Percentiles rank a stretch among this genome's conserved stretches.
phyloP scores from a whole-genome alignment of 2,888 invertebrate genomes.

The Meteorus colon region DNA sequence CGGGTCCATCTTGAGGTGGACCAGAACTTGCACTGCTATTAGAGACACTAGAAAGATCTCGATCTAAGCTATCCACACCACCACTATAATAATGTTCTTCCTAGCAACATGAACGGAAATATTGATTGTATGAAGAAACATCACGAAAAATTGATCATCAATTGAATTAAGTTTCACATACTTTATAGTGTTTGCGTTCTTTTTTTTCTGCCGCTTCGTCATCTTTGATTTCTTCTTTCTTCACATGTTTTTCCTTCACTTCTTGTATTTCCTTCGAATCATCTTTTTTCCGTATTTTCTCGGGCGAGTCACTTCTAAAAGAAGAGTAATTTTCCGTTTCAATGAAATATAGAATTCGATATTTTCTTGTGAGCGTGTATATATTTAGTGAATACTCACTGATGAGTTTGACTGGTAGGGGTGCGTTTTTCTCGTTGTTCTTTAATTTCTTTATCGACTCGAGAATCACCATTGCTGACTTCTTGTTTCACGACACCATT shows the following conservation, averaged over 20 bases:
- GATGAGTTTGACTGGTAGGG: slow-evolving; percentile 65
- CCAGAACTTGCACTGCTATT: slow-evolving; percentile 72
- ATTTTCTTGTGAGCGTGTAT: not conserved
- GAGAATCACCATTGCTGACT: slow-evolving; percentile 67
- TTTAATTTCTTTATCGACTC: slow-evolving; percentile 68
- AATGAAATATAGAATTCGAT: not conserved
- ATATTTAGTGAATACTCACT: slow-evolving; percentile 60
- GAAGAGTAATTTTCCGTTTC: not conserved
- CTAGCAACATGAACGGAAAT: slow-evolving; percentile 44
- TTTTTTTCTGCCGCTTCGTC: slow-evolving; percentile 75
- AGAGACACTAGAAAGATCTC: slow-evolving; percentile 75
- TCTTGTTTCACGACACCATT: slow-evolving; percentile 73
- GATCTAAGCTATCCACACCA: slow-evolving; percentile 75
- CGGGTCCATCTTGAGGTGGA: slow-evolving; percentile 69
- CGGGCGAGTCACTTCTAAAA: slow-evolving; percentile 61
- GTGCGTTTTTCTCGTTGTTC: slow-evolving; percentile 69
- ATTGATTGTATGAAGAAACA: slow-evolving; percentile 60
- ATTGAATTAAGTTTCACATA: slow-evolving; percentile 74
- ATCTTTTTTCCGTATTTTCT: slow-evolving; percentile 68
- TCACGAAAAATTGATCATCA: slow-evolving; percentile 73
- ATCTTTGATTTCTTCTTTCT: slow-evolving; percentile 76
- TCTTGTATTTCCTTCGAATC: slow-evolving; percentile 72
- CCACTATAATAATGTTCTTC: slow-evolving; percentile 75
- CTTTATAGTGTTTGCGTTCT: slow-evolving; percentile 77
- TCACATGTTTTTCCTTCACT: slow-evolving; percentile 73